Conservation (phyloP, 2,888 invertebrate genomes). For the Eristalis pertinax region DNA sequence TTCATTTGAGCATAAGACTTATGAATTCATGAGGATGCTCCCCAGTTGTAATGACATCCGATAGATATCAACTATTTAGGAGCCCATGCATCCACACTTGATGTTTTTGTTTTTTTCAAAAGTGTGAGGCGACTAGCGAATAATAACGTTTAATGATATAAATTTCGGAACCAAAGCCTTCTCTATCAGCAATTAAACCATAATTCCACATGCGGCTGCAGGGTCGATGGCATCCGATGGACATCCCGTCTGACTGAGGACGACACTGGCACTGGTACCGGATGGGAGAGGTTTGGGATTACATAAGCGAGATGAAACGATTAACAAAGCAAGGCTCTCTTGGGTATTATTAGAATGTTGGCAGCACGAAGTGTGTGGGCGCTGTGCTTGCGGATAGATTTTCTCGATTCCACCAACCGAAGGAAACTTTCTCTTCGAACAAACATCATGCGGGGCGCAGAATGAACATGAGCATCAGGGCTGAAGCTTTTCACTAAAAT, state of each 20-base stretch:
- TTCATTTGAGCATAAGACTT: too few species aligned
- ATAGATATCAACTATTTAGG: too few species aligned
- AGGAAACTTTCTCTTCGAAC: slow-evolving; percentile 7
- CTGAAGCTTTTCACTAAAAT: too few species aligned
- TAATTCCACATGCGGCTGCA: too few species aligned
- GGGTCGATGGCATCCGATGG: slow-evolving; percentile 21
- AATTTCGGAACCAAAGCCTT: too few species aligned
- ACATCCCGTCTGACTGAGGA: neutral
- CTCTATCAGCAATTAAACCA: too few species aligned
- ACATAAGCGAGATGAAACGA: slow-evolving; percentile 53
- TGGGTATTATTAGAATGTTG: slow-evolving; percentile 57
- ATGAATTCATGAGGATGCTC: too few species aligned
- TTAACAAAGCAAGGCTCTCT: slow-evolving; percentile 51
- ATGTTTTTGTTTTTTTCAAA: too few species aligned
- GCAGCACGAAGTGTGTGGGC: slow-evolving; percentile 10
- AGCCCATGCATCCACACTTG: too few species aligned
- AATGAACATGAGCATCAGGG: neutral
- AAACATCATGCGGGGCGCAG: neutral
- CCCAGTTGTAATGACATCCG: too few species aligned
- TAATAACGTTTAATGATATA: too few species aligned
- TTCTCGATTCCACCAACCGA: slow-evolving; percentile 28
- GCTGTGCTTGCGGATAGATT: slow-evolving; percentile 20
- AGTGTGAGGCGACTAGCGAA: too few species aligned
- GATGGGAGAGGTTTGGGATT: slow-evolving; percentile 20
- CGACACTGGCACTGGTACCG: neutral